Percentiles rank a stretch among this genome's conserved stretches.
These are phyloP conservation scores for Sisor rabdophorus DNA, from an alignment of 2,113 vertebrate species.

Conservation along the genomic window DNA sequence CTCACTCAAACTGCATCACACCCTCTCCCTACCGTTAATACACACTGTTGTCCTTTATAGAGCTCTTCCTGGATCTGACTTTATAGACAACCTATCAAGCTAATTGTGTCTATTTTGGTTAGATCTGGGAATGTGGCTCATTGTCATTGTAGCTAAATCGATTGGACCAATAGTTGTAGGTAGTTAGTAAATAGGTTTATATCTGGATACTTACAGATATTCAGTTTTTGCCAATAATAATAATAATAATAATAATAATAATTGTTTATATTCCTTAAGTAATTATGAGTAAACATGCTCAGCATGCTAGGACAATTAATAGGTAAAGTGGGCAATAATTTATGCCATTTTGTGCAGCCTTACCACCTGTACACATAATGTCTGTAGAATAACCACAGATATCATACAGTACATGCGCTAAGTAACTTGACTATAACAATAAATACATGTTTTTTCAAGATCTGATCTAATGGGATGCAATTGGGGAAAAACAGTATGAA, in stretches of 20 bases:
- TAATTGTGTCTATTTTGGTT: background rate
- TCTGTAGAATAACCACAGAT: background rate
- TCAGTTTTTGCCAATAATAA: background rate
- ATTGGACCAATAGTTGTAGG: background rate
- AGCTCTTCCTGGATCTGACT: background rate
- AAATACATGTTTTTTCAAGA: background rate
- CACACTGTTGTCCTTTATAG: constrained; percentile 6
- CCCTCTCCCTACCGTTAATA: background rate
- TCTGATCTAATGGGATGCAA: background rate
- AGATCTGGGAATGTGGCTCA: background rate
- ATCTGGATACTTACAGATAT: background rate
- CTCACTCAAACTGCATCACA: background rate
- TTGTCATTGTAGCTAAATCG: background rate
- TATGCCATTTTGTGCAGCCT: too few species aligned
- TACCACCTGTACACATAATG: background rate
- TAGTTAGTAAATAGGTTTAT: background rate
- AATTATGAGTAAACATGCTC: background rate
- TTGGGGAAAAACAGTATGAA: too few species aligned
- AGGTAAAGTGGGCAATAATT: too few species aligned
- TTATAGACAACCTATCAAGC: background rate
- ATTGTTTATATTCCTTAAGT: background rate
- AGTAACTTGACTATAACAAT: background rate
- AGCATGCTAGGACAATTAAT: too few species aligned
- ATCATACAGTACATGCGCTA: background rate
- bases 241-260: background rate